These are phyloP conservation scores for Hipparchia semele DNA, from an alignment of 2,888 invertebrate species.

Conservation along the genomic window DNA sequence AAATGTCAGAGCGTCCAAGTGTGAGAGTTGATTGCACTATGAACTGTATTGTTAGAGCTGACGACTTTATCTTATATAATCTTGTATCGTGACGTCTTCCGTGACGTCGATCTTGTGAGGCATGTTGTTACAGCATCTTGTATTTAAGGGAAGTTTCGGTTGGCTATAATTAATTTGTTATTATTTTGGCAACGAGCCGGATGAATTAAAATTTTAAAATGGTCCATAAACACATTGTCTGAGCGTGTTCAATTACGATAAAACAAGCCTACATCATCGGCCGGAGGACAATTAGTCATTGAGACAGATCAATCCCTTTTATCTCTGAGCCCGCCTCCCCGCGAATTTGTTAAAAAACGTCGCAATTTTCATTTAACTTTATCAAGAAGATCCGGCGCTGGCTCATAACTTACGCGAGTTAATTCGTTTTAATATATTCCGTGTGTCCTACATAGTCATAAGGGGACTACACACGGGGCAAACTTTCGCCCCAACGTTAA, in stretches of 20 bases:
- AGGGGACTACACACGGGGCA: not conserved
- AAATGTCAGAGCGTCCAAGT: conserved; percentile 40
- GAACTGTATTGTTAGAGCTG: conserved; percentile 36
- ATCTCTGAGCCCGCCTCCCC: conserved; percentile 55
- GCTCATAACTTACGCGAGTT: conserved; percentile 74
- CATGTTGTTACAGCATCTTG: not conserved
- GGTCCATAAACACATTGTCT: conserved; percentile 45
- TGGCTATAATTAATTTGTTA: conserved; percentile 15
- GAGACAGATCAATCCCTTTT: conserved; percentile 69
- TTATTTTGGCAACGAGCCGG: conserved; percentile 14
- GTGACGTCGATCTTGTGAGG: not conserved
- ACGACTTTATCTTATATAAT: conserved; percentile 35
- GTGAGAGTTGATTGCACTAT: conserved; percentile 38
- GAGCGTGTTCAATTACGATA: conserved; percentile 47
- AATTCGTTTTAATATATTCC: conserved; percentile 79
- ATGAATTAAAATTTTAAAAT: conserved; percentile 31
- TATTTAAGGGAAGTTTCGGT: not conserved
- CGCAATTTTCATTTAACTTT: conserved; percentile 76
- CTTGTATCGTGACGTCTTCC: not conserved
- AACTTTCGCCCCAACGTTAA: not conserved
- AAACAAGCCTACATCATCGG: conserved; percentile 44
- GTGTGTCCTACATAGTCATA: conserved; percentile 25
- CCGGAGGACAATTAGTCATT: conserved; percentile 50
- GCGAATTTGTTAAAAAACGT: conserved; percentile 74
- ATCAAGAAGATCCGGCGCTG: conserved; percentile 59